phyloP scores from a whole-genome alignment of 2,797 vertebrate species.

The Dromococcyx pavoninus region DNA sequence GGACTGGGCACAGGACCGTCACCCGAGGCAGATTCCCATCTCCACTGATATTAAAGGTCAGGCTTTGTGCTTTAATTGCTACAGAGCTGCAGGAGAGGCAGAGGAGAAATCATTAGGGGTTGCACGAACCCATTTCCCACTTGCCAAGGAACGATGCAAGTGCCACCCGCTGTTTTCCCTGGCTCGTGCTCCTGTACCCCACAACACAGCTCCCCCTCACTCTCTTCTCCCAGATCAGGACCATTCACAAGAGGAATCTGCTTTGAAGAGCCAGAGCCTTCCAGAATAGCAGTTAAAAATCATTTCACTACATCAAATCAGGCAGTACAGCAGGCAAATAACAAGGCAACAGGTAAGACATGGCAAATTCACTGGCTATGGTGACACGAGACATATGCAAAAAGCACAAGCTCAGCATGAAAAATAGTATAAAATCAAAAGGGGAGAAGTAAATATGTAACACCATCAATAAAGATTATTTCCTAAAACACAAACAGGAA shows the following conservation, averaged over 20 bases:
- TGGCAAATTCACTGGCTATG: background rate
- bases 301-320: background rate
- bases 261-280: background rate
- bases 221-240: background rate
- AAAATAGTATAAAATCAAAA: background rate
- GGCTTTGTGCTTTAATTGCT: conserved; percentile 56
- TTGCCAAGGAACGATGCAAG: background rate
- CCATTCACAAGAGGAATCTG: background rate
- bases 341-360: background rate
- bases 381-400: background rate
- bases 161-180: background rate
- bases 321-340: background rate
- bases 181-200: background rate
- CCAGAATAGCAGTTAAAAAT: background rate
- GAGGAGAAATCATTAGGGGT: background rate
- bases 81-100: conserved; percentile 38
- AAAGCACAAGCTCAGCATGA: background rate
- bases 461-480: background rate
- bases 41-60: conserved; percentile 84
- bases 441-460: background rate
- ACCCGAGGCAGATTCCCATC: conserved; percentile 86
- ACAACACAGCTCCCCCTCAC: background rate
- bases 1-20: conserved; percentile 77
- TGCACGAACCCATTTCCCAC: background rate
- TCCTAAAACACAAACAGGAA: background rate